phyloP scores from a whole-genome alignment of 2,797 vertebrate species.

The Pogonophryne albipinna region DNA sequence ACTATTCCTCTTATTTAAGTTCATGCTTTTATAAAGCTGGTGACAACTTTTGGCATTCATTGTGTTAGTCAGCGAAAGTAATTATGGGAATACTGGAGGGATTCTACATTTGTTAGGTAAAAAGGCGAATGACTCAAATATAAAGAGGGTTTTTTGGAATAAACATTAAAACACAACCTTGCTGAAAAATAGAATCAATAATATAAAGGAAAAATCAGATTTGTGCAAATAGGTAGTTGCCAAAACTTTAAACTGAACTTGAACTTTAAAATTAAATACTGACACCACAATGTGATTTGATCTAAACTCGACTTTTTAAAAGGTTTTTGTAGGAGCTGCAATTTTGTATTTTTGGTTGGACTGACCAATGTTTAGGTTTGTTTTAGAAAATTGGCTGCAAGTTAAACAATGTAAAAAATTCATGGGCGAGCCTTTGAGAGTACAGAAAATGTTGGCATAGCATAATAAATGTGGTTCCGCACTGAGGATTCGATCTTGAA shows the following conservation, averaged over 20 bases:
- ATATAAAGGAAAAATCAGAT: not conserved
- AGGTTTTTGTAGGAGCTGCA: not conserved
- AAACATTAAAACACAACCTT: too few species aligned
- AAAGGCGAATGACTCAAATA: not conserved
- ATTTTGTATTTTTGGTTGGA: not conserved
- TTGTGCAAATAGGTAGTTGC: conserved; percentile 11
- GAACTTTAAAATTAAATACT: too few species aligned
- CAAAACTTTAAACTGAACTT: not conserved
- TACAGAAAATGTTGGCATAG: conserved; percentile 25
- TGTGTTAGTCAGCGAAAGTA: not conserved
- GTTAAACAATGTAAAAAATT: conserved; percentile 41
- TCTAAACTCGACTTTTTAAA: not conserved
- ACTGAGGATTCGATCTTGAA: conserved; percentile 15
- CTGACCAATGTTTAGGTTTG: conserved; percentile 10
- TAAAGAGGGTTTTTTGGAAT: too few species aligned
- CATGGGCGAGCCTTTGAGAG: conserved; percentile 25
- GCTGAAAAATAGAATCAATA: not conserved
- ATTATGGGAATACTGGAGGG: not conserved
- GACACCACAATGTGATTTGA: conserved; percentile 6
- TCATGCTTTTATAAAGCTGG: not conserved
- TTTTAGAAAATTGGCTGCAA: conserved; percentile 45
- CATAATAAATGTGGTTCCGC: conserved; percentile 33
- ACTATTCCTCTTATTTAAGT: not conserved
- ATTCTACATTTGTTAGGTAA: not conserved
- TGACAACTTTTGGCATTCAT: not conserved